phyloP scores from a whole-genome alignment of 2,113 vertebrate genomes.

The Cygnus atratus region DNA sequence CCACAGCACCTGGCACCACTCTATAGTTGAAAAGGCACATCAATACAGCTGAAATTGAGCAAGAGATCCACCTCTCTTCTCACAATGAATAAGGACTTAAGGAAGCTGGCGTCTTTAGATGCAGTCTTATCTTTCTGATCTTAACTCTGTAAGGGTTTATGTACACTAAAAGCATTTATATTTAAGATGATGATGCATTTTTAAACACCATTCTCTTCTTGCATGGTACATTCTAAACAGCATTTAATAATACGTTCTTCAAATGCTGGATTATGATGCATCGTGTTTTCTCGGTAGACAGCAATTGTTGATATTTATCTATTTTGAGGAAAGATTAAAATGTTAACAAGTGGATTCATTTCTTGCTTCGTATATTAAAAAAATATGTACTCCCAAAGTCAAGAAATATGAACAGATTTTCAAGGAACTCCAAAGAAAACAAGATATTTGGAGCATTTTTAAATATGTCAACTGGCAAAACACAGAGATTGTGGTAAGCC shows the following conservation, averaged over 20 bases:
- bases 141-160: not conserved
- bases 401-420: constrained; percentile 8
- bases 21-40: not conserved
- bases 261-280: accelerated
- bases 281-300: not conserved
- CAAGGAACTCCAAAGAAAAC: not conserved
- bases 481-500: not conserved
- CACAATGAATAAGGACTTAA: not conserved
- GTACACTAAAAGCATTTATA: not conserved
- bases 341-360: not conserved
- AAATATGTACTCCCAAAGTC: not conserved
- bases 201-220: not conserved
- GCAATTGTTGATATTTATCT: not conserved
- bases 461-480: not conserved
- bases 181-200: not conserved
- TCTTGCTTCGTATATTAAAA: not conserved
- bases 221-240: not conserved
- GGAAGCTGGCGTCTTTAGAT: not conserved
- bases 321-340: not conserved
- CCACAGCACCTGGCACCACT: not conserved
- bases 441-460: not conserved
- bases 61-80: not conserved
- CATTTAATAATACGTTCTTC: not conserved
- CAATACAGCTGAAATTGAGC: not conserved
- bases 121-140: not conserved